phyloP scores from a whole-genome alignment of 2,888 invertebrate species.

The Cryptosula pallasiana region DNA sequence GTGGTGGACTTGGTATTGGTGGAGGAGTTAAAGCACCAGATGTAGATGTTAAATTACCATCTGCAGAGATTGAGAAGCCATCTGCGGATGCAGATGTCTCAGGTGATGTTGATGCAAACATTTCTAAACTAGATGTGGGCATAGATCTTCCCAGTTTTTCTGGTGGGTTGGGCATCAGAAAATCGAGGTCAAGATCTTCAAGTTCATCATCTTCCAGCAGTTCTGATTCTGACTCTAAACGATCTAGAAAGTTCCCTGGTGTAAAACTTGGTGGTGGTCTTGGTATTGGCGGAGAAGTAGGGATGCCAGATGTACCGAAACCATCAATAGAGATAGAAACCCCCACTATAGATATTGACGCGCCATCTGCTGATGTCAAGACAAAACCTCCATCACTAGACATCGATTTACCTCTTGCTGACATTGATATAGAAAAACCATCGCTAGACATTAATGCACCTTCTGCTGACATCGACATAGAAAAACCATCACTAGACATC shows the following conservation, averaged over 20 bases:
- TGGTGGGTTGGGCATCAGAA: background rate
- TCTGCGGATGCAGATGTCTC: background rate
- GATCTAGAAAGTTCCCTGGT: too few species aligned
- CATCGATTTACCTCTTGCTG: background rate
- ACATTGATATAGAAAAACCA: background rate
- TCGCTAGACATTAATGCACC: background rate
- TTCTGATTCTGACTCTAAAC: too few species aligned
- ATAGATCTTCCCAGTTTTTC: background rate
- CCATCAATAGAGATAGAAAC: background rate
- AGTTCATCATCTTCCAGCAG: too few species aligned
- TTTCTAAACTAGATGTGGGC: background rate
- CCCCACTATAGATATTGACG: background rate
- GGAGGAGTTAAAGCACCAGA: background rate
- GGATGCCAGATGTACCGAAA: background rate
- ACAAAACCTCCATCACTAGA: background rate
- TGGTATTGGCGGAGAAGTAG: background rate
- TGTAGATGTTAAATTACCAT: constrained; percentile 1
- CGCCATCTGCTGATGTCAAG: constrained; percentile 10
- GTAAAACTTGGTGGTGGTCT: background rate
- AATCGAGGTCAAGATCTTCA: too few species aligned
- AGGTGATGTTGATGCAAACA: background rate
- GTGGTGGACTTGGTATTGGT: background rate
- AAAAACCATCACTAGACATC: background rate
- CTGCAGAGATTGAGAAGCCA: background rate
- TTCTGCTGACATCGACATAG: background rate